Conservation (phyloP, 2,113 vertebrate species). For the Sander lucioperca region DNA sequence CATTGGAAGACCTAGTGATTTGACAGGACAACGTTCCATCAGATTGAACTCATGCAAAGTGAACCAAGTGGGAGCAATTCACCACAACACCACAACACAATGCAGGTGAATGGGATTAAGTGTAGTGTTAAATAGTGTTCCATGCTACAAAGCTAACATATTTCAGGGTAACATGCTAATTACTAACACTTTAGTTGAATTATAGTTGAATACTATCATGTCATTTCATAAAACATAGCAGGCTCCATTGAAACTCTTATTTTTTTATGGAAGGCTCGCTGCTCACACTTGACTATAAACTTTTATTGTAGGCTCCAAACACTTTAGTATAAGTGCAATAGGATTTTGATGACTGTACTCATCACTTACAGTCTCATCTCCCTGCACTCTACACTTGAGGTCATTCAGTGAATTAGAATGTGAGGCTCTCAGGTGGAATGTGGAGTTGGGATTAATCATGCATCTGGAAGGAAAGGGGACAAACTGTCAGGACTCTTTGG, state of each 20-base stretch:
- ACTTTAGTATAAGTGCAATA: neutral
- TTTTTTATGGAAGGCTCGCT: no score
- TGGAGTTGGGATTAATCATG: slow-evolving; percentile 16
- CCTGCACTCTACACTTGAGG: neutral
- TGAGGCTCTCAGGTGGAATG: neutral
- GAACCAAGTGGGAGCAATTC: no score
- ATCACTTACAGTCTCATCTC: neutral
- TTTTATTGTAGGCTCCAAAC: neutral
- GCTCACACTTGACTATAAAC: neutral
- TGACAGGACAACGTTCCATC: no score
- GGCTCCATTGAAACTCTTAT: neutral
- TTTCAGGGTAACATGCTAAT: neutral
- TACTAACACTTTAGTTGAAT: neutral
- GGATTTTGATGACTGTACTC: neutral
- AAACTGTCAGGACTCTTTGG: slow-evolving; percentile 40
- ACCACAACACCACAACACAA: neutral
- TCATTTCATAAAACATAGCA: no score
- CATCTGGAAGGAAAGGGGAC: slow-evolving; percentile 53
- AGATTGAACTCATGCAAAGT: no score
- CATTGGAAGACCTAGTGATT: no score
- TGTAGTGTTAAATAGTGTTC: neutral
- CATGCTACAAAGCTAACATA: neutral
- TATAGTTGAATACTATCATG: neutral
- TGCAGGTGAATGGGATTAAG: no score
- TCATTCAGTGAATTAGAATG: neutral